phyloP scores from a whole-genome alignment of 2,113 vertebrate species.

The Heloderma charlesbogerti region DNA sequence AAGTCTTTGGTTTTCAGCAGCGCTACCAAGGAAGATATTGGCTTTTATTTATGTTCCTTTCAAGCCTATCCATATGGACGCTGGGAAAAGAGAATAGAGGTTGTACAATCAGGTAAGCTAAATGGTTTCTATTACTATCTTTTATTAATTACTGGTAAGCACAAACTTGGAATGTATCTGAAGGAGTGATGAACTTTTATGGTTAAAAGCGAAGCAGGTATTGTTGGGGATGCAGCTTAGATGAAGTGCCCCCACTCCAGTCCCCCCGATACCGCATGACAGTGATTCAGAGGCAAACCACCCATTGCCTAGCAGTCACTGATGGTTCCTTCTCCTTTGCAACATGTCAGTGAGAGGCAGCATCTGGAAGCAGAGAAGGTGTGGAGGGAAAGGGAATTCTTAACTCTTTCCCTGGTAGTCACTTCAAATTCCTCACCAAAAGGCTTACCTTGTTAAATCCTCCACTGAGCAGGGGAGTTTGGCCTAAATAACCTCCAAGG shows the following conservation, averaged over 20 bases:
- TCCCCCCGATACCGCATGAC: too few species aligned
- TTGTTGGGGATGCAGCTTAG: neutral
- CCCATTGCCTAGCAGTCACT: neutral
- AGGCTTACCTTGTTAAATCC: neutral
- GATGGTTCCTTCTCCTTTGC: neutral
- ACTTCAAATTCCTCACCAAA: neutral
- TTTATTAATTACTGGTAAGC: neutral
- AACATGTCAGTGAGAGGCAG: too few species aligned
- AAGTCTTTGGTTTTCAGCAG: conserved; percentile 80
- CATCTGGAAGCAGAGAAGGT: neutral
- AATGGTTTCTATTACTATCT: neutral
- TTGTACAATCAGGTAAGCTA: conserved; percentile 75
- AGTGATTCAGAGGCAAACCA: neutral
- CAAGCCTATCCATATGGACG: conserved; percentile 78
- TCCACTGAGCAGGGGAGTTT: neutral
- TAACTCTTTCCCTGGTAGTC: neutral
- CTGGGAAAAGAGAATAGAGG: conserved; percentile 77
- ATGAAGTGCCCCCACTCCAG: neutral
- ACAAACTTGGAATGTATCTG: conserved; percentile 11
- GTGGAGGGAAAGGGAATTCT: neutral
- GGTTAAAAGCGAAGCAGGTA: neutral
- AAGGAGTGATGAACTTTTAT: neutral
- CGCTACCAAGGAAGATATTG: conserved; percentile 77
- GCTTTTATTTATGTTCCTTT: conserved; percentile 79
- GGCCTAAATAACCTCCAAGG: too few species aligned